Evolutionary conservation across 2,797 vertebrate genomes (phyloP).

Genomic region (Poecilia wingei): DNA sequence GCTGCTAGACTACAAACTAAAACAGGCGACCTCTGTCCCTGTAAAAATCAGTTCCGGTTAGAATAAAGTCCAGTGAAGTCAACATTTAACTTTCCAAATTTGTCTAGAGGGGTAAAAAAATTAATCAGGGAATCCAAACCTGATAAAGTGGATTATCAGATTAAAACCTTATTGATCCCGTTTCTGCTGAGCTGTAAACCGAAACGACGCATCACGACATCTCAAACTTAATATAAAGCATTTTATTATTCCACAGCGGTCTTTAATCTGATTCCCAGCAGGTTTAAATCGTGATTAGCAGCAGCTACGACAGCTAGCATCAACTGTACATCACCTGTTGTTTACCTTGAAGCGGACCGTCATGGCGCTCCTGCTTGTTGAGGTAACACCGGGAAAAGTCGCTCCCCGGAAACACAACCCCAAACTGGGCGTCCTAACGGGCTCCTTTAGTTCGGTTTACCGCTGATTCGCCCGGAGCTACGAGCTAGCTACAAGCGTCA

Average conservation of each 20-base stretch:
- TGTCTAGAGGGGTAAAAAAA: neutral
- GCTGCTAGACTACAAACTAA: neutral
- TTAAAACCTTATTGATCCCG: slow-evolving; percentile 26
- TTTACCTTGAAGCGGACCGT: slow-evolving; percentile 68
- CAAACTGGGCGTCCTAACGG: neutral
- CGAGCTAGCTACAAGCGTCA: neutral
- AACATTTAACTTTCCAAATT: neutral
- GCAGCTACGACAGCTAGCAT: slow-evolving; percentile 6
- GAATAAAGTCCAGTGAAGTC: neutral
- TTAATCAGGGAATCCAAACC: neutral
- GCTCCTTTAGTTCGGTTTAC: fast-evolving
- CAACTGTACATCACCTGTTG: slow-evolving; percentile 8
- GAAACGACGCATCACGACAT: neutral
- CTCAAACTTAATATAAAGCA: neutral
- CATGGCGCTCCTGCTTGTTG: slow-evolving; percentile 35
- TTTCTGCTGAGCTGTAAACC: slow-evolving; percentile 4
- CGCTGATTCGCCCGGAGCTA: neutral
- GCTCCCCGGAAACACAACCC: fast-evolving
- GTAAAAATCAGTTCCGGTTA: neutral
- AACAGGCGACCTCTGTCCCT: no score
- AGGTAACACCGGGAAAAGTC: slow-evolving; percentile 2
- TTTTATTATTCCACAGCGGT: neutral
- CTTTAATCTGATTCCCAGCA: neutral
- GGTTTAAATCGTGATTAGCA: fast-evolving
- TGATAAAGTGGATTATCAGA: slow-evolving; percentile 35